Conservation (phyloP, 1,140 invertebrate species). For the Tyrophagus putrescentiae region DNA sequence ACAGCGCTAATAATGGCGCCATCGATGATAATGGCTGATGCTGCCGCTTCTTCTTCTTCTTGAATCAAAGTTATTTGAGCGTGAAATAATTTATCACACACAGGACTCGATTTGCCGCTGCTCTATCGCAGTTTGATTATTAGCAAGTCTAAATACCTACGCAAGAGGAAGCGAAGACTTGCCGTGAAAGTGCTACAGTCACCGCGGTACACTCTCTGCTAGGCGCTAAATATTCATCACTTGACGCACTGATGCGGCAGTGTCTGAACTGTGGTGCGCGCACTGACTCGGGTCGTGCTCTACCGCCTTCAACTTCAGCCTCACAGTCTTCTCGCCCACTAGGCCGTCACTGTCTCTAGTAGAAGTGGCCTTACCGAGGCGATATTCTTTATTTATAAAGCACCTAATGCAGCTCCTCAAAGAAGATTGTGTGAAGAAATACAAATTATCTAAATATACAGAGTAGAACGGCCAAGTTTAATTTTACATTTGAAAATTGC, state of each 20-base stretch:
- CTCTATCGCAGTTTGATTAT: constrained; percentile 1
- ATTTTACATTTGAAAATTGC: too few relatives aligned
- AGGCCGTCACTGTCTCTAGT: neutral
- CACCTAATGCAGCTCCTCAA: constrained; percentile 7
- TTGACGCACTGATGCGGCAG: neutral
- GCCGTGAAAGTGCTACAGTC: neutral
- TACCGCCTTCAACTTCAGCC: too few relatives aligned
- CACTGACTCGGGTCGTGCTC: too few relatives aligned
- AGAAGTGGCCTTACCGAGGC: neutral
- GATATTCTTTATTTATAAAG: neutral
- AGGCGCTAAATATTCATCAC: constrained; percentile 7
- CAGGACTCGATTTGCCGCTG: neutral
- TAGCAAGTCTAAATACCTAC: constrained; percentile 15
- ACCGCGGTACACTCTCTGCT: neutral
- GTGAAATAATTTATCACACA: constrained; percentile 13
- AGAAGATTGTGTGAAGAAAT: neutral
- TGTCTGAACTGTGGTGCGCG: too few relatives aligned
- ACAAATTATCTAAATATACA: constrained; percentile 10
- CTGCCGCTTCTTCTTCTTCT: too few relatives aligned
- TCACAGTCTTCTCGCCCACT: too few relatives aligned
- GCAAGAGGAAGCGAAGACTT: neutral
- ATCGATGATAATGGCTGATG: too few relatives aligned
- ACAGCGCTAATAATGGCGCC: neutral
- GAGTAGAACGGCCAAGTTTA: too few relatives aligned
- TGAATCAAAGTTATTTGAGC: constrained; percentile 13